Conservation (phyloP, 2,888 invertebrate species). For the Lithophane semibrunnea region DNA sequence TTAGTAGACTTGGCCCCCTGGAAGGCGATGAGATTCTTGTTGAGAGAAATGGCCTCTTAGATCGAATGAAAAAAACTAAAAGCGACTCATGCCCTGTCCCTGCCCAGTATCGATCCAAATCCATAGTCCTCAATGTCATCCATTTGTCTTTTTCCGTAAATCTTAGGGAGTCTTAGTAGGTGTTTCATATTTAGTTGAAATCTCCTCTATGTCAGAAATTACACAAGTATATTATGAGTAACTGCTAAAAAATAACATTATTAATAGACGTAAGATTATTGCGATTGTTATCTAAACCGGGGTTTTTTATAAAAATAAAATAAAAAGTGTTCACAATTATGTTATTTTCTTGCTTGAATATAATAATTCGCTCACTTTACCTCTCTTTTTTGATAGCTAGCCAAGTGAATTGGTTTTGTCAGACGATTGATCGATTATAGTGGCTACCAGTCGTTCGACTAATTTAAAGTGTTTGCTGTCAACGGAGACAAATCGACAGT, state of each 20-base stretch:
- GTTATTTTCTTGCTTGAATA: constrained; percentile 25
- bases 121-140: background rate
- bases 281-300: constrained; percentile 50
- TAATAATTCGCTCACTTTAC: constrained; percentile 25
- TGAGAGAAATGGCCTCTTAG: background rate
- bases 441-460: background rate
- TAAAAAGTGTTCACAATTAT: constrained; percentile 4
- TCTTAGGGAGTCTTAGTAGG: background rate
- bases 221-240: constrained; percentile 25
- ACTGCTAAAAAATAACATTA: constrained; percentile 31
- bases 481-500: constrained; percentile 38
- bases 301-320: constrained; percentile 28
- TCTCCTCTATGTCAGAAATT: constrained; percentile 16
- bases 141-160: background rate
- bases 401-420: constrained; percentile 43
- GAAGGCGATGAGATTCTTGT: background rate
- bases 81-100: background rate
- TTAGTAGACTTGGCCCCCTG: too few species aligned
- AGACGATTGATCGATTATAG: constrained; percentile 45
- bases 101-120: background rate
- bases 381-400: constrained; percentile 27
- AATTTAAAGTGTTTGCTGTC: constrained; percentile 38
- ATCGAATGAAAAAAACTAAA: too few species aligned
- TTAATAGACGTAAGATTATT: constrained; percentile 25
- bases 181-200: constrained; percentile 9